A percentile compares a stretch with the other conserved stretches of the same genome.
phyloP scores from a whole-genome alignment of 2,888 invertebrate genomes.

The Anthophora plumipes region DNA sequence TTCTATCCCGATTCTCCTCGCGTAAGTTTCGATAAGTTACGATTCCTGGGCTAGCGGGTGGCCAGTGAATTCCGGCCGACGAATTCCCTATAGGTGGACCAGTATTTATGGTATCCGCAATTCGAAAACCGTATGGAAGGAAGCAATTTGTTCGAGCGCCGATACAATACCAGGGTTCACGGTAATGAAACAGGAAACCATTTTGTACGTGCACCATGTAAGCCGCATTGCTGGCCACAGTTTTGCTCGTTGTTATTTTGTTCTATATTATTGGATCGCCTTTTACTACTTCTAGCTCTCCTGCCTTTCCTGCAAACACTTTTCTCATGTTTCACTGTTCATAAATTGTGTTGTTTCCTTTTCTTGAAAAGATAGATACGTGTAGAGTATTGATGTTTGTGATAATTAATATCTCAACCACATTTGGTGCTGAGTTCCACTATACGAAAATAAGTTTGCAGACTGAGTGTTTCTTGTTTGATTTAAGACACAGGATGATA shows the following conservation, averaged over 20 bases:
- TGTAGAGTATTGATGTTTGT: too few relatives aligned
- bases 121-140: slow-evolving; percentile 67
- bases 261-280: not conserved
- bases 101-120: slow-evolving; percentile 69
- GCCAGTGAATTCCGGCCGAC: slow-evolving; percentile 56
- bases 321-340: too few relatives aligned
- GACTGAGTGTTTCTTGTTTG: too few relatives aligned
- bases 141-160: slow-evolving; percentile 67
- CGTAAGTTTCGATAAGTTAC: slow-evolving; percentile 63
- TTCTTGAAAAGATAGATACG: too few relatives aligned
- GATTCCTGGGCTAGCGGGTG: slow-evolving; percentile 26
- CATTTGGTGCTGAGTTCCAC: too few relatives aligned
- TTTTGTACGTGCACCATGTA: slow-evolving; percentile 27
- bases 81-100: slow-evolving; percentile 59
- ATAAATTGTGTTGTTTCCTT: not conserved
- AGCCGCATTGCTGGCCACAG: slow-evolving; percentile 18
- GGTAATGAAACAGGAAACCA: slow-evolving; percentile 58
- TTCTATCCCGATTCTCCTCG: slow-evolving; percentile 58
- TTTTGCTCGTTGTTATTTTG: slow-evolving; percentile 19
- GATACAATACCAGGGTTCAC: slow-evolving; percentile 57
- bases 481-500: too few relatives aligned
- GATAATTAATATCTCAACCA: too few relatives aligned
- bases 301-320: too few relatives aligned
- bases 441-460: too few relatives aligned
- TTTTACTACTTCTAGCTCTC: not conserved